phyloP scores from a whole-genome alignment of 1,140 invertebrate genomes.

The Manduca sexta region DNA sequence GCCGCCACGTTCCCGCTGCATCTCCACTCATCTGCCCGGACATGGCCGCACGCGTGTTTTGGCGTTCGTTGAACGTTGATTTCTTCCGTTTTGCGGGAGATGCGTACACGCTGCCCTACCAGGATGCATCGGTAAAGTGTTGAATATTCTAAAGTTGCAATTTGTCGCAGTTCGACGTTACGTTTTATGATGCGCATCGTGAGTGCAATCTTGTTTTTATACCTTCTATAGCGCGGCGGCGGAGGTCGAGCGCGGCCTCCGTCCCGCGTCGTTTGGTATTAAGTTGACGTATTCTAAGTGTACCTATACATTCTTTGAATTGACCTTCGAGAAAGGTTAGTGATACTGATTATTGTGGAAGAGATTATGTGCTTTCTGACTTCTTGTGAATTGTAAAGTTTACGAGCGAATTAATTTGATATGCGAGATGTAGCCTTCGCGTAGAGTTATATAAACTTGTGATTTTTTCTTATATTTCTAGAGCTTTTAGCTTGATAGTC shows the following conservation, averaged over 20 bases:
- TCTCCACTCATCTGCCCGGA: too few species aligned
- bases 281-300: conserved; percentile 62
- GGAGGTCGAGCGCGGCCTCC: conserved; percentile 54
- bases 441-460: conserved; percentile 53
- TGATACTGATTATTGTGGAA: conserved; percentile 65
- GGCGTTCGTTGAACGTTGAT: conserved; percentile 23
- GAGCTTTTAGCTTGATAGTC: conserved; percentile 60
- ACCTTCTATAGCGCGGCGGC: conserved; percentile 39
- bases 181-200: conserved; percentile 34
- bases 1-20: too few species aligned
- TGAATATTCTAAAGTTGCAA: conserved; percentile 50
- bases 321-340: conserved; percentile 71
- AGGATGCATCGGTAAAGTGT: conserved; percentile 47
- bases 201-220: conserved; percentile 48
- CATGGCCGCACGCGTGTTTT: conserved; percentile 3
- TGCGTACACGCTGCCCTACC: conserved; percentile 41
- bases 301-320: conserved; percentile 72
- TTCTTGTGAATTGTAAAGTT: conserved; percentile 32
- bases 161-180: conserved; percentile 31
- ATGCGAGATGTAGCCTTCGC: conserved; percentile 40
- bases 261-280: conserved; percentile 47
- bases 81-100: too few species aligned
- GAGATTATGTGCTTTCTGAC: conserved; percentile 47
- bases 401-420: conserved; percentile 29
- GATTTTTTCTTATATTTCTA: conserved; percentile 65